Evolutionary conservation across 2,113 vertebrate species (phyloP), one percentile per base, ranked within the genome.

Genomic region (Danionella cerebrum): DNA sequence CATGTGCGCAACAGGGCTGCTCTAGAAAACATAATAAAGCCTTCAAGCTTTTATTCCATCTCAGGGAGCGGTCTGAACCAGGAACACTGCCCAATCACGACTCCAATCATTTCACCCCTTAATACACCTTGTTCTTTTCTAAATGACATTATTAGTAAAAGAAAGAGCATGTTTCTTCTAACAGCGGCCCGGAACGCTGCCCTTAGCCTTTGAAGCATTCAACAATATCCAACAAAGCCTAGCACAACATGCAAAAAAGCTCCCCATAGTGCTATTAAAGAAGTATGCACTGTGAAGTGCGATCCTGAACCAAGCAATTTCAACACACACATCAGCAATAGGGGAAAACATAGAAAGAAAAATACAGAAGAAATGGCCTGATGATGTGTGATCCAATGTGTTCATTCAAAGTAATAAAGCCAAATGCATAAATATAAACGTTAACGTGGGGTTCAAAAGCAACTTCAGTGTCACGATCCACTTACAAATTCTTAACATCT

Each of bases 21-120:
- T 57, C 45, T 57, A 38, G 22, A 65, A 47, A 74, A 45, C 50
- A 52, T 19, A 66, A 70, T 21, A 21, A 74, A 65, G 52, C 25
- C 29, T 70, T 38, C 44, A 36, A 11, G 35, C 9, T 29, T 64
- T 42, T 64, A 71, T 44, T 67, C 44, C 41, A 63, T 24, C 52
- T 21, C 19, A 39, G 21, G 53, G 65, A 52, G 25, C 25, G 14
- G 16, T 38, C 60, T 19, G 44, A 42, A 68, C 31, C 39, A 33
- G 48, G 52, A 21, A 21, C 24, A 4, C 9, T 31, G 36, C 14
- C 10, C 42, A n/a, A n/a, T n/a, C n/a, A n/a, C 6, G 31, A 24
- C 14, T 6, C 9, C 24, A 51, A 16, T 24, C 24, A 6, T 12
- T 31, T 10, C 13, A 4, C 48, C 12, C 33, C 25, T 52, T 48